A percentile compares a stretch with the other conserved stretches of the same genome.
phyloP scores from a whole-genome alignment of 1,140 invertebrate species.

The Euwallacea fornicatus region DNA sequence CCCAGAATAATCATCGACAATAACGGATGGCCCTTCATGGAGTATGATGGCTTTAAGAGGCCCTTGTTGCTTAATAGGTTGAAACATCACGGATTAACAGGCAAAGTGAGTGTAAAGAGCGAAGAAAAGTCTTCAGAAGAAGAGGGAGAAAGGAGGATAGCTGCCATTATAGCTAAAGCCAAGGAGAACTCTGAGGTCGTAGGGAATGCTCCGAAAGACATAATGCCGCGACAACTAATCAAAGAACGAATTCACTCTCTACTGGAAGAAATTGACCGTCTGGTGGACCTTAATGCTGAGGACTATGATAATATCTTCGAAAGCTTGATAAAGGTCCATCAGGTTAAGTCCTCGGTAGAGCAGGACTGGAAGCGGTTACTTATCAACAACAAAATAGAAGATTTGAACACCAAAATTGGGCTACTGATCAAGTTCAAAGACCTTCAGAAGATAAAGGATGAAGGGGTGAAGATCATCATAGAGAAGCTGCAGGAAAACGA shows the following conservation, averaged over 20 bases:
- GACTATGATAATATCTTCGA: slow-evolving; percentile 42
- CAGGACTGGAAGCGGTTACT: slow-evolving; percentile 44
- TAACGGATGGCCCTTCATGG: slow-evolving; percentile 45
- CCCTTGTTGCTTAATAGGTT: slow-evolving; percentile 34
- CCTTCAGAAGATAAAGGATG: slow-evolving; percentile 41
- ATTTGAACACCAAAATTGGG: slow-evolving; percentile 40
- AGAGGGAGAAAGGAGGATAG: slow-evolving; percentile 37
- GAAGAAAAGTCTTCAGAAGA: slow-evolving; percentile 17
- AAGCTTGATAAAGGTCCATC: slow-evolving; percentile 39
- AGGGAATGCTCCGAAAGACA: slow-evolving; percentile 18
- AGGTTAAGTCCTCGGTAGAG: slow-evolving; percentile 37
- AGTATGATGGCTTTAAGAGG: slow-evolving; percentile 44
- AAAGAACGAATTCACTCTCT: slow-evolving; percentile 43
- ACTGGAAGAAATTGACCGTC: slow-evolving; percentile 41
- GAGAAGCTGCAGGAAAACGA: slow-evolving; percentile 32
- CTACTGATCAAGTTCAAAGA: slow-evolving; percentile 42
- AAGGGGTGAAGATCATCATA: slow-evolving; percentile 38
- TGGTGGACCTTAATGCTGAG: slow-evolving; percentile 41
- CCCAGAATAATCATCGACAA: slow-evolving; percentile 47
- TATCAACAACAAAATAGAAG: slow-evolving; percentile 41
- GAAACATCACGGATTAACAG: background rate
- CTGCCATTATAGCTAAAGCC: slow-evolving; percentile 22
- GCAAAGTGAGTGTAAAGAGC: background rate
- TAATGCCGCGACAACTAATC: slow-evolving; percentile 40
- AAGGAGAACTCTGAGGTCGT: slow-evolving; percentile 29